Conservation (phyloP, 2,113 vertebrate species). For the Machaerirhynchus nigripectus region DNA sequence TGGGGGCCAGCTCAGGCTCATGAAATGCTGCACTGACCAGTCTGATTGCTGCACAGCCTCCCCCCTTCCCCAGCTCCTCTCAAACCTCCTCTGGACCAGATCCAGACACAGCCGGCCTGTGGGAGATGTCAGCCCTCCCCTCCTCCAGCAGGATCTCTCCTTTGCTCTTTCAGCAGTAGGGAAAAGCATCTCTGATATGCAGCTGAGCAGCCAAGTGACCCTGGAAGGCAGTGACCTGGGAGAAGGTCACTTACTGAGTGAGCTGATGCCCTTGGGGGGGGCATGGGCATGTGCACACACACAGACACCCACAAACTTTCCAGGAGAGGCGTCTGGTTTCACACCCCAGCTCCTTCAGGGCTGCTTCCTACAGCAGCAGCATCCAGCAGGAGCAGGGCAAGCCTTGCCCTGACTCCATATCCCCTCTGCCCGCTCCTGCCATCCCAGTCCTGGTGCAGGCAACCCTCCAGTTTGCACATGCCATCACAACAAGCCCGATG, state of each 20-base stretch:
- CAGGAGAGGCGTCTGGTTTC: background rate
- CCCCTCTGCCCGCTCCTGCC: background rate
- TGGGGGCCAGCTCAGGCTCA: background rate
- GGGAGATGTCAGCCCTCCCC: background rate
- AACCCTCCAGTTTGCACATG: background rate
- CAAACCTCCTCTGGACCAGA: background rate
- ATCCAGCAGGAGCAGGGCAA: background rate
- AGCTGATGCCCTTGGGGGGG: background rate
- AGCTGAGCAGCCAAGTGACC: slow-evolving; percentile 46
- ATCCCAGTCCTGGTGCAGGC: background rate
- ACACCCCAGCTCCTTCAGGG: background rate
- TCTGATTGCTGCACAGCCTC: rapidly evolving
- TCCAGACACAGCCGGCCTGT: background rate
- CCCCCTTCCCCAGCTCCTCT: background rate
- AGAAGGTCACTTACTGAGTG: slow-evolving; percentile 30
- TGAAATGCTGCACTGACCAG: background rate
- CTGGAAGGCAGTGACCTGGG: slow-evolving; percentile 55
- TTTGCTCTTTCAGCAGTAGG: slow-evolving; percentile 15
- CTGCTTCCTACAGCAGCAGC: background rate
- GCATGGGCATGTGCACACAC: rapidly evolving
- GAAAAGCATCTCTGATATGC: slow-evolving; percentile 27
- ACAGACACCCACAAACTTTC: background rate
- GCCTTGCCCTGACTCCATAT: background rate
- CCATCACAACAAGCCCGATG: rapidly evolving
- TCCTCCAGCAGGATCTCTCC: background rate